These are phyloP conservation scores for Drosophila truncata DNA, from an alignment of 1,140 invertebrate genomes.

Conservation along the genomic window DNA sequence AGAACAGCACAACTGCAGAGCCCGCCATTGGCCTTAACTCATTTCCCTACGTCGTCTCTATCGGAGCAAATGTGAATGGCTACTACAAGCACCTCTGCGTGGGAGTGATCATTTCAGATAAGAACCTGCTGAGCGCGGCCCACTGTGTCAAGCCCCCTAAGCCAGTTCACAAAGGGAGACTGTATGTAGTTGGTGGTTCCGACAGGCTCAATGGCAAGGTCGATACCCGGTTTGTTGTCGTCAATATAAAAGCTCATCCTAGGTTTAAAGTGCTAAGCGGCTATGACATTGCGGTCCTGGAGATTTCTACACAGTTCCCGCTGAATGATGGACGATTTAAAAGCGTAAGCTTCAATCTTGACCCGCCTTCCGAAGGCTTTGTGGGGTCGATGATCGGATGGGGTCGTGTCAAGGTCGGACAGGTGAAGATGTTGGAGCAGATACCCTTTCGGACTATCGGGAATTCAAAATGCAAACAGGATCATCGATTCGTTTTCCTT, in stretches of 20 bases:
- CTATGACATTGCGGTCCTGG: conserved; percentile 52
- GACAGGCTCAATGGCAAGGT: conserved; percentile 11
- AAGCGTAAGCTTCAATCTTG: conserved; percentile 12
- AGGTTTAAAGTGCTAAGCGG: conserved; percentile 36
- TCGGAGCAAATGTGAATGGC: conserved; percentile 25
- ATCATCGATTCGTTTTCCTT: conserved; percentile 34
- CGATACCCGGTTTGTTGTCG: conserved; percentile 16
- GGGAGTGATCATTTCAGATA: conserved; percentile 43
- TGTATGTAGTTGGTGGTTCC: conserved; percentile 36
- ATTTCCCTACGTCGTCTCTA: conserved; percentile 60
- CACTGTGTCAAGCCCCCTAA: conserved; percentile 34
- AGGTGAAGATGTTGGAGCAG: conserved; percentile 27
- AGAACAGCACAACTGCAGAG: neutral
- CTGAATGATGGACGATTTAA: conserved; percentile 38
- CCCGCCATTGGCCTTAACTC: neutral
- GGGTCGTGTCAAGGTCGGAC: conserved; percentile 26
- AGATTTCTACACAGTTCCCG: conserved; percentile 27
- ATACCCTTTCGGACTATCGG: conserved; percentile 34
- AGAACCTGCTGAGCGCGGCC: conserved; percentile 54
- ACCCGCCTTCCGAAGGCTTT: neutral
- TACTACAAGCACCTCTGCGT: conserved; percentile 62
- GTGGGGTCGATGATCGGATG: conserved; percentile 45
- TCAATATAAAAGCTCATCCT: conserved; percentile 15
- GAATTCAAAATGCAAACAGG: conserved; percentile 13
- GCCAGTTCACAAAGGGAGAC: neutral